Evolutionary conservation across 2,888 invertebrate genomes (phyloP).

Genomic region (Empis livida): DNA sequence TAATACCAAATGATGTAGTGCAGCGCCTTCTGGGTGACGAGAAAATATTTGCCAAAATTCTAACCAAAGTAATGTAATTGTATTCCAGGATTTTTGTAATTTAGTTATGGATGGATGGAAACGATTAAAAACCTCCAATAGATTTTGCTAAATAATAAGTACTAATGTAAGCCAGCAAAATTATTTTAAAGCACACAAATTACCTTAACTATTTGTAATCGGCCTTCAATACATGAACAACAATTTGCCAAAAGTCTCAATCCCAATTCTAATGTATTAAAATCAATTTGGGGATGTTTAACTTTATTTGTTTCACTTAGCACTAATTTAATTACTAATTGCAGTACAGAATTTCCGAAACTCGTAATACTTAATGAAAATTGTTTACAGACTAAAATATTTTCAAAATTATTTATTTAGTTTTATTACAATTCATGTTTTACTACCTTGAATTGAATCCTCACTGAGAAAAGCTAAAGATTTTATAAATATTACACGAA

Average conservation of each 20-base stretch:
- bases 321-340: constrained; percentile 23
- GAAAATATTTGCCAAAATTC: constrained; percentile 31
- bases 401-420: too few relatives aligned
- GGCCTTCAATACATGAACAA: constrained; percentile 29
- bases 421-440: too few relatives aligned
- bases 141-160: constrained; percentile 15
- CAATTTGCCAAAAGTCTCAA: constrained; percentile 28
- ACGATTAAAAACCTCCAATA: constrained; percentile 26
- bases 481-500: constrained; percentile 21
- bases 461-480: constrained; percentile 25
- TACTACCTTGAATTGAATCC: constrained; percentile 21
- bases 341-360: constrained; percentile 24
- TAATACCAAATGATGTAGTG: constrained; percentile 20
- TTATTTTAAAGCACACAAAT: background rate
- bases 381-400: constrained; percentile 23
- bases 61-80: constrained; percentile 24
- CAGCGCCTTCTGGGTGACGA: constrained; percentile 26
- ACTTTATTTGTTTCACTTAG: constrained; percentile 24
- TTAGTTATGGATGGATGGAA: constrained; percentile 24
- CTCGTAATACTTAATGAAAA: constrained; percentile 19
- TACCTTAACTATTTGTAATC: constrained; percentile 24
- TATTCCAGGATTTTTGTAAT: constrained; percentile 19
- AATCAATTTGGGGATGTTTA: constrained; percentile 12
- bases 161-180: too few relatives aligned
- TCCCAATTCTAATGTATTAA: constrained; percentile 17